Base-by-base conservation (phyloP, 2,888 invertebrate genomes). In the Erebia epiphron region DNA sequence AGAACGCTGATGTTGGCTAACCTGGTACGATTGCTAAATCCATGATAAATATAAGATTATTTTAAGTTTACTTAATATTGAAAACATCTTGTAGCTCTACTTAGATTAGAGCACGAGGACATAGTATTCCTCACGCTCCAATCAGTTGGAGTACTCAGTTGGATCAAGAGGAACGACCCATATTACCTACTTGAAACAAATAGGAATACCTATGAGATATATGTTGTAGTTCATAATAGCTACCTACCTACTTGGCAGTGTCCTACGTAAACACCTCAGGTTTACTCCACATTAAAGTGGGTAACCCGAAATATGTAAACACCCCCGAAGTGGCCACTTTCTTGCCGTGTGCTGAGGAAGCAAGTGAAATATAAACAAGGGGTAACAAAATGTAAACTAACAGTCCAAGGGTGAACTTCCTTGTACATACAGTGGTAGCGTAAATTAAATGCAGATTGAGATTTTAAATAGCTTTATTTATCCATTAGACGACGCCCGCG, bases 341-440 rank as follows among this genome's bases (percentile, higher is more conserved):
- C 35, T 60, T 60, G 58, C 41, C 10, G n/a, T 16, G 9, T 26
- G 26, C 26, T 26, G 58, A 1, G 16, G 58, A 68, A 68, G 64
- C 63, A 35, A 67, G 58, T 52, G 64, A 50, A 58, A 72, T 61
- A 46, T 41, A 60, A 60, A 60, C 26, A 41, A 41, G 16, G 35
- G n/a, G 13, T 21, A 21, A 16, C 16, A 52, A 35, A 49, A n/a
- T n/a, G 52, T 52, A 16, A n/a, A 52, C 16, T 16, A 52, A 52
- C 52, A 52, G 52, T 9, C 16, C n/a, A 52, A 35, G 16, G 52
- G 9, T n/a, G n/a, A 16, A 8, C 16, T 16, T 16, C 8, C 52
- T 7, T 8, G 16, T 50, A 50, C 14, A n/a, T 50, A 50, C 50
- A n/a, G 50, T 50, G 50, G 50, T 35, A 35, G 35, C 1, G 50